Evolutionary conservation across 2,113 vertebrate genomes (phyloP), one percentile per base, ranked within the genome.

Genomic region (Proteles cristata): DNA sequence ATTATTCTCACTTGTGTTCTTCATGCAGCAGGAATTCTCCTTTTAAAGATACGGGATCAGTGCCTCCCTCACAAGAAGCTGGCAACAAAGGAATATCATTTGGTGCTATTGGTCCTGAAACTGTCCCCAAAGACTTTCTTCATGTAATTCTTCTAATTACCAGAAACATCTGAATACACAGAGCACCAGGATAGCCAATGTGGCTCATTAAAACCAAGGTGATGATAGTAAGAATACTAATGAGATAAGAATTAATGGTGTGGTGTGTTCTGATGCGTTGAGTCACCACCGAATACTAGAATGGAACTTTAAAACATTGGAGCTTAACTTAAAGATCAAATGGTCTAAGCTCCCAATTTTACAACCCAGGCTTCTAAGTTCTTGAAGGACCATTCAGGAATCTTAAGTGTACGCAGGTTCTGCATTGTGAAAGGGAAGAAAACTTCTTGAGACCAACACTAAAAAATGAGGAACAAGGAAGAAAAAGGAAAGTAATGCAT

Each of bases 141-240:
- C 82, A 1, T 93, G 39, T 93, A 96, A 96, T 96, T 97, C 79
- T 94, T 94, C 82, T 96, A 96, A 96, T 97, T 96, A 92, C 84
- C 90, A 97, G 96, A 84, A 96, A 92, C 79, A 92, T 96, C 92
- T 96, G 88, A 97, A 96, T 93, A 89, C 48, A 83, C 83, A 97
- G 55, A 91, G 61, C 19, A 45, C 95, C 35, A 17, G 79, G 33
- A 96, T 93, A 93, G 69, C 93, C 94, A 93, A 55, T 61, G 73
- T 39, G 96, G 68, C 81, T 97, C 90, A 92, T 97, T 97, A 96
- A 96, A 96, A 92, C 43, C 80, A 87, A 97, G 84, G 68, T 96
- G 87, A 93, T 92, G 71, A 86, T 69, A 90, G 48, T 84, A 45
- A 96, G 92, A 97, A 95, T 96, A 88, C 92, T 96, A 96, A 96